Evolutionary conservation across 2,797 vertebrate genomes (phyloP).

Genomic region (Acanthopagrus latus): DNA sequence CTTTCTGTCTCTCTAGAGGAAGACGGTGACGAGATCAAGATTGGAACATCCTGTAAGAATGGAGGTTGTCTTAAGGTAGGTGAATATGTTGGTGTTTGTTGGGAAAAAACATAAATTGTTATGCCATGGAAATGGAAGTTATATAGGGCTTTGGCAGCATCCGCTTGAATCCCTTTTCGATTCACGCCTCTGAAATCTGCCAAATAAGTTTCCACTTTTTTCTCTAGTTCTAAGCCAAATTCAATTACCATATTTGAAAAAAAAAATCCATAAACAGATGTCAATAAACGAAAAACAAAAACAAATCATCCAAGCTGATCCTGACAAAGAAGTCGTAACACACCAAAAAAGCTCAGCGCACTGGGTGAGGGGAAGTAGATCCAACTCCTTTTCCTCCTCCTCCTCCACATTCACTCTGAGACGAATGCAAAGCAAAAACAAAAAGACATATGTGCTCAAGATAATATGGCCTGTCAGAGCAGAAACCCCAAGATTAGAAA

Average conservation of each 20-base stretch:
- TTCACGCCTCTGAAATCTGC: not conserved
- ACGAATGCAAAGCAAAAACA: conserved; percentile 25
- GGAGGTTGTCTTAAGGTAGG: conserved; percentile 94
- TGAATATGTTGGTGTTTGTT: conserved; percentile 14
- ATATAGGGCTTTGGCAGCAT: conserved; percentile 4
- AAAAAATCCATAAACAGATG: not conserved
- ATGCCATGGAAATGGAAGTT: conserved; percentile 8
- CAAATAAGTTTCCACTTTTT: not conserved
- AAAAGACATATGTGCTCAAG: conserved; percentile 6
- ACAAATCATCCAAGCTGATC: conserved; percentile 15
- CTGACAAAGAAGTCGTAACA: not conserved
- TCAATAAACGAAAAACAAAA: conserved; percentile 15
- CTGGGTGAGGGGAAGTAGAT: not conserved
- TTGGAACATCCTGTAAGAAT: conserved; percentile 96
- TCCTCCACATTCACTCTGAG: conserved; percentile 28
- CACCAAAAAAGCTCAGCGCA: conserved; percentile 1
- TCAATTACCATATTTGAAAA: not conserved
- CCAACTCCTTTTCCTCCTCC: not conserved
- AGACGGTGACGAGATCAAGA: conserved; percentile 92
- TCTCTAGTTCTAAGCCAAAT: not conserved
- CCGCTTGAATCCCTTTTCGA: conserved; percentile 11
- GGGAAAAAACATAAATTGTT: not conserved
- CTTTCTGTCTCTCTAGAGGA: conserved; percentile 84
- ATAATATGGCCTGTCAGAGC: conserved; percentile 55
- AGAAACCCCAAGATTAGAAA: conserved; percentile 50